Percentiles rank a stretch among this genome's conserved stretches.
Conservation (phyloP, 2,888 invertebrate genomes). For the Fragum fragum region DNA sequence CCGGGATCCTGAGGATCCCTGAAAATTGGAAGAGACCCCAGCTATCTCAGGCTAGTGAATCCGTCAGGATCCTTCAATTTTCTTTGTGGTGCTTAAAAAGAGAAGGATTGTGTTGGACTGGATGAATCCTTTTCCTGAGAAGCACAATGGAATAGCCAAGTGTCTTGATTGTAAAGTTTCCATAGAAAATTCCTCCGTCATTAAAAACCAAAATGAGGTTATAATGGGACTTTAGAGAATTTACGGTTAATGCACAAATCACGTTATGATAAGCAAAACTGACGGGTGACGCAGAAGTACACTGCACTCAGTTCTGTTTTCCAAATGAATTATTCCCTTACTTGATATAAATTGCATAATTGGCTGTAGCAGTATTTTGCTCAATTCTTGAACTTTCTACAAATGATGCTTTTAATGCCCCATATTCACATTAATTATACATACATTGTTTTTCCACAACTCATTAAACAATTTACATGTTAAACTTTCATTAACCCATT, state of each 20-base stretch:
- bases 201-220: constrained; percentile 26
- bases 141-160: too few species aligned
- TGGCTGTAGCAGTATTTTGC: constrained; percentile 15
- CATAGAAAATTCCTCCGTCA: constrained; percentile 11
- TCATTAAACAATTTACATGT: too few species aligned
- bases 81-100: too few species aligned
- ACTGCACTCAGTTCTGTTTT: constrained; percentile 11
- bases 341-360: constrained; percentile 20
- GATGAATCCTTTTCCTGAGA: too few species aligned
- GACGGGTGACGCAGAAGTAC: constrained; percentile 19
- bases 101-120: too few species aligned
- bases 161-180: not conserved
- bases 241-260: constrained; percentile 32
- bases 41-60: too few species aligned
- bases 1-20: too few species aligned
- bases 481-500: too few species aligned
- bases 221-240: constrained; percentile 28
- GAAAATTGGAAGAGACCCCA: too few species aligned
- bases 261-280: constrained; percentile 28
- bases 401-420: constrained; percentile 19
- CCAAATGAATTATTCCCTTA: constrained; percentile 16
- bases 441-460: too few species aligned
- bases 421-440: not conserved
- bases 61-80: too few species aligned
- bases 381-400: constrained; percentile 7